Percentiles rank a stretch among this genome's conserved stretches.
Conservation (phyloP, 2,888 invertebrate genomes). For the Apamea anceps region DNA sequence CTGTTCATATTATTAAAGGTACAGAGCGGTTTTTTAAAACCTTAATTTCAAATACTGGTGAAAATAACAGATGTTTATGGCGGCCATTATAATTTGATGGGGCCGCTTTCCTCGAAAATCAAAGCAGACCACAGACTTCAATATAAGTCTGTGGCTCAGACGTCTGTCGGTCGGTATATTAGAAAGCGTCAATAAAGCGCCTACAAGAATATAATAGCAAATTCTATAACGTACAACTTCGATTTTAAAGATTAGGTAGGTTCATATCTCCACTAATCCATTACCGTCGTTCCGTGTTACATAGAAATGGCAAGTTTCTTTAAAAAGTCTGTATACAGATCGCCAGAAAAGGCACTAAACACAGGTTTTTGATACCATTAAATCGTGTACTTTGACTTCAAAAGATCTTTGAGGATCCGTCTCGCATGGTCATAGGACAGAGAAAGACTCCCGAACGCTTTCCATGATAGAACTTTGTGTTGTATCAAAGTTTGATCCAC, state of each 20-base stretch:
- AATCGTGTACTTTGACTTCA: conserved; percentile 60
- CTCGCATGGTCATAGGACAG: conserved; percentile 44
- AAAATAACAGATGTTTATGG: not conserved
- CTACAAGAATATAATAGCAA: conserved; percentile 41
- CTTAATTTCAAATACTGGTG: not conserved
- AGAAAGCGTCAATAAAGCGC: not conserved
- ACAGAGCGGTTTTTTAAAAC: not conserved
- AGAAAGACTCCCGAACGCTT: conserved; percentile 47
- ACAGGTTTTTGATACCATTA: conserved; percentile 50
- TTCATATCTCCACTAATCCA: conserved; percentile 16
- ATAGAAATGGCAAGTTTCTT: conserved; percentile 35
- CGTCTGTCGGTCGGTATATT: not conserved
- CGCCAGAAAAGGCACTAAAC: conserved; percentile 26
- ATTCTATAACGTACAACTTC: not conserved
- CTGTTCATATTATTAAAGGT: not conserved
- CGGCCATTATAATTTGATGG: not conserved
- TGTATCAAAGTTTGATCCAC: conserved; percentile 61
- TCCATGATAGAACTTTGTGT: conserved; percentile 62
- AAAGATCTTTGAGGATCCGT: conserved; percentile 61
- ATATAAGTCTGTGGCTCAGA: not conserved
- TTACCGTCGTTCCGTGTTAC: conserved; percentile 9
- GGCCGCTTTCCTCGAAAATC: not conserved
- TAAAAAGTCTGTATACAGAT: conserved; percentile 29
- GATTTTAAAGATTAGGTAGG: not conserved
- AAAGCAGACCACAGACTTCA: not conserved